Conservation (phyloP, 1,140 invertebrate species). For the Philopotamus ludificatus region DNA sequence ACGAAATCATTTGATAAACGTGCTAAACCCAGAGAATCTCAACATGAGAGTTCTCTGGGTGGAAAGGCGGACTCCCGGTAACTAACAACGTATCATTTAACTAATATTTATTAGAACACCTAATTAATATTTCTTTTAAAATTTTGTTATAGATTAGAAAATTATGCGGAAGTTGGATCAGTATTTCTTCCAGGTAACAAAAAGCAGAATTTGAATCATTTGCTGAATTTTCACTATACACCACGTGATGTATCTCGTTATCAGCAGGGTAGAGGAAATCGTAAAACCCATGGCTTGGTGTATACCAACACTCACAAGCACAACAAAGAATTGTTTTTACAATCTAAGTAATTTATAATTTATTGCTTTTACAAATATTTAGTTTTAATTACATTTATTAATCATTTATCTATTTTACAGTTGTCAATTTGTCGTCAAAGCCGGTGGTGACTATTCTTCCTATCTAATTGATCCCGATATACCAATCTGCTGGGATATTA, state of each 20-base stretch:
- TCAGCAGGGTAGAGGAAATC: constrained; percentile 43
- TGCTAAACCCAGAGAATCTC: constrained; percentile 68
- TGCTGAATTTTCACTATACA: constrained; percentile 83
- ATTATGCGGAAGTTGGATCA: constrained; percentile 74
- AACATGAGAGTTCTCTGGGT: constrained; percentile 58
- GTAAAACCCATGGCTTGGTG: constrained; percentile 48
- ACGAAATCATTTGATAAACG: constrained; percentile 69
- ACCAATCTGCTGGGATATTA: constrained; percentile 85
- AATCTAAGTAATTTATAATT: constrained; percentile 68
- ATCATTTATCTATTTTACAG: constrained; percentile 57
- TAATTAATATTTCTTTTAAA: not conserved
- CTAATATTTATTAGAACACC: not conserved
- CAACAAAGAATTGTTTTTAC: constrained; percentile 90
- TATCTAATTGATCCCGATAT: constrained; percentile 82
- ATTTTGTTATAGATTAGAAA: constrained; percentile 48
- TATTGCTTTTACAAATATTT: not conserved
- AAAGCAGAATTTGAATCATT: constrained; percentile 89
- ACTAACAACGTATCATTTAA: not conserved
- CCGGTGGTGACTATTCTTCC: constrained; percentile 72
- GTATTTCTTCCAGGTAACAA: constrained; percentile 79
- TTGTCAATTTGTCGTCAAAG: constrained; percentile 92
- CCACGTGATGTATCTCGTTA: constrained; percentile 57
- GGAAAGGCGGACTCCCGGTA: constrained; percentile 73
- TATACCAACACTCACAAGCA: constrained; percentile 66
- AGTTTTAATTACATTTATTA: not conserved